A percentile compares a stretch with the other conserved stretches of the same genome.
Evolutionary conservation across 2,797 vertebrate species (phyloP).

Genomic region (Eutrigla gurnardus): DNA sequence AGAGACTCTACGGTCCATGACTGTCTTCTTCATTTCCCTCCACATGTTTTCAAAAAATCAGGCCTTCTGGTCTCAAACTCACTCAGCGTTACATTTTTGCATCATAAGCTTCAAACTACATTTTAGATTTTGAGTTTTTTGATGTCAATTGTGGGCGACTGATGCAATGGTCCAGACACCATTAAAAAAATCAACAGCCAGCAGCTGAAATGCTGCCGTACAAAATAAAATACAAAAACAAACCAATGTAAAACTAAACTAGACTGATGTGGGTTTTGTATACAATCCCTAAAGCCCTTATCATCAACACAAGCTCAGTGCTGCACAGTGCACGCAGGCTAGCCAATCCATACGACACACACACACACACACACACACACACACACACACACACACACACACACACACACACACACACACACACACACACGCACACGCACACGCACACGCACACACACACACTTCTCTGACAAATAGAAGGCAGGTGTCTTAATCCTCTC

Average conservation of each 20-base stretch:
- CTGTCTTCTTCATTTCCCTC: background rate
- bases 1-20: background rate
- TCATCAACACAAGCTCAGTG: slow-evolving; percentile 18
- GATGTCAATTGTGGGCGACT: slow-evolving; percentile 10
- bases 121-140: slow-evolving; percentile 1
- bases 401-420: slow-evolving; percentile 11
- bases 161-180: slow-evolving; percentile 27
- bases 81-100: slow-evolving; percentile 9
- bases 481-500: slow-evolving; percentile 56
- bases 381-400: too few relatives aligned
- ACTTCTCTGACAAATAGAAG: slow-evolving; percentile 38
- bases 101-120: slow-evolving; percentile 29
- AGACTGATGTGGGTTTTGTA: slow-evolving; percentile 19
- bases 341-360: slow-evolving; percentile 25
- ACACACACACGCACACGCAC: too few relatives aligned
- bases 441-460: background rate
- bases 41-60: slow-evolving; percentile 26
- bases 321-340: slow-evolving; percentile 19
- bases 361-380: slow-evolving; percentile 11
- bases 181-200: slow-evolving; percentile 39
- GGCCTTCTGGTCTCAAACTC: slow-evolving; percentile 1
- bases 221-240: background rate
- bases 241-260: slow-evolving; percentile 4
- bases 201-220: slow-evolving; percentile 13
- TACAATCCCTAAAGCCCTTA: slow-evolving; percentile 1